A percentile compares a stretch with the other conserved stretches of the same genome.
These are phyloP conservation scores for Drosophila prostipennis DNA, from an alignment of 2,888 invertebrate genomes.

Conservation along the genomic window DNA sequence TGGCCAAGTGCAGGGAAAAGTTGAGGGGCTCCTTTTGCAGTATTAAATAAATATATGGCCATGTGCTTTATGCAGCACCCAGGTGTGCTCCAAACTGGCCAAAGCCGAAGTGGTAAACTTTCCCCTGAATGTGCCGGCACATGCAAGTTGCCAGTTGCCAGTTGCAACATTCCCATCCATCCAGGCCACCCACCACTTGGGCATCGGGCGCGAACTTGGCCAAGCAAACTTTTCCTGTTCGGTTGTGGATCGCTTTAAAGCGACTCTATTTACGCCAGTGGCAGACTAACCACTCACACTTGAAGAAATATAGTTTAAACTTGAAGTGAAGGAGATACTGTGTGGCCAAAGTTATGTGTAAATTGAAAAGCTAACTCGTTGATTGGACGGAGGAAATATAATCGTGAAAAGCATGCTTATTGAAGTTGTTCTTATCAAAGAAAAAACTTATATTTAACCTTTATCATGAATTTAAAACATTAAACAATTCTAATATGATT, in stretches of 20 bases:
- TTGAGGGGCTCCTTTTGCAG: constrained; percentile 36
- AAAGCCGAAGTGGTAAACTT: constrained; percentile 56
- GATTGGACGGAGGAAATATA: neutral
- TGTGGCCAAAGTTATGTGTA: neutral
- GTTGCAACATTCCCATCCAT: constrained; percentile 19
- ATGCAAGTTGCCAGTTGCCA: constrained; percentile 27
- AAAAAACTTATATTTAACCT: too few species aligned
- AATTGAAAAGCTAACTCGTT: neutral
- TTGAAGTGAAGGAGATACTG: neutral
- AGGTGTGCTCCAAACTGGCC: constrained; percentile 33
- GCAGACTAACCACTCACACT: constrained; percentile 9
- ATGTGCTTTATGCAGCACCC: constrained; percentile 37
- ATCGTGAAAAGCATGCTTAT: too few species aligned
- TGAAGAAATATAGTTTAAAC: neutral
- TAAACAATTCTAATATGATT: too few species aligned
- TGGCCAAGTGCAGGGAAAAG: constrained; percentile 42
- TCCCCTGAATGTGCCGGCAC: constrained; percentile 45
- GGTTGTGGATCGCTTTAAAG: constrained; percentile 35
- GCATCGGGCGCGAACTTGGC: constrained; percentile 38
- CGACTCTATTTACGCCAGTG: constrained; percentile 21
- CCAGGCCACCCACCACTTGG: constrained; percentile 26
- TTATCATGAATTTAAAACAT: too few species aligned
- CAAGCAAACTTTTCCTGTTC: constrained; percentile 36
- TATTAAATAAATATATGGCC: constrained; percentile 34
- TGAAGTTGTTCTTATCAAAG: too few species aligned